Percentiles rank a stretch among this genome's conserved stretches.
phyloP scores from a whole-genome alignment of 2,113 vertebrate genomes.

The Australoheros scitulus region DNA sequence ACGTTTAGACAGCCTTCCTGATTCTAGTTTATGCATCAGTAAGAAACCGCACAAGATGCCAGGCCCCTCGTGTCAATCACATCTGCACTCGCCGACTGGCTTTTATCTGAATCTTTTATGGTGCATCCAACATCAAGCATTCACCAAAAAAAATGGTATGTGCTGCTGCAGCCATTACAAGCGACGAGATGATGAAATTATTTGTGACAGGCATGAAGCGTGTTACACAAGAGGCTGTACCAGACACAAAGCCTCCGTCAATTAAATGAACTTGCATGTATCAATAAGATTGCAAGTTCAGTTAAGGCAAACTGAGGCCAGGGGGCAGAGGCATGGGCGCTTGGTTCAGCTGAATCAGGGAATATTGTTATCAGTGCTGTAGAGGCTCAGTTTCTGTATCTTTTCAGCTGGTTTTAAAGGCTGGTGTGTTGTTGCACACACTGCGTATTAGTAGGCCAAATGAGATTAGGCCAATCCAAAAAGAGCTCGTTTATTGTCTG shows the following conservation, averaged over 20 bases:
- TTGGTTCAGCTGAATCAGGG: constrained; percentile 10
- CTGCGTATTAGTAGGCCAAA: constrained; percentile 51
- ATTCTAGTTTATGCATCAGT: constrained; percentile 55
- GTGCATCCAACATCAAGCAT: constrained; percentile 34
- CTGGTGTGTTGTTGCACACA: constrained; percentile 14
- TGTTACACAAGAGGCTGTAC: constrained; percentile 1
- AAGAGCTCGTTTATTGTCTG: constrained; percentile 58
- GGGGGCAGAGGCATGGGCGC: constrained; percentile 8
- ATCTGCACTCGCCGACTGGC: constrained; percentile 26
- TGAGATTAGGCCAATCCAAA: constrained; percentile 64
- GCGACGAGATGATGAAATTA: constrained; percentile 41
- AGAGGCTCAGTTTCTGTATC: constrained; percentile 27
- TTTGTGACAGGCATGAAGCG: constrained; percentile 33
- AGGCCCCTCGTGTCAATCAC: constrained; percentile 60
- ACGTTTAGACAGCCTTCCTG: constrained; percentile 51
- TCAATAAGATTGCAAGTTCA: constrained; percentile 26
- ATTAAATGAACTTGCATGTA: not conserved
- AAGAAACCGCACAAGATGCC: constrained; percentile 48
- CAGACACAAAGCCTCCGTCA: not conserved
- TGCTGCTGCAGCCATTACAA: constrained; percentile 10
- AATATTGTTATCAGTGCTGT: constrained; percentile 10
- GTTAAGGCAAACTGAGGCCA: constrained; percentile 24
- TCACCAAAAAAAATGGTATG: constrained; percentile 41
- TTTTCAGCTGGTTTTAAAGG: constrained; percentile 20
- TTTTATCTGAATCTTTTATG: constrained; percentile 62